Evolutionary conservation across 2,888 invertebrate genomes (phyloP), one percentile per base, ranked within the genome.

Genomic region (Caenorhabditis zanzibari): DNA sequence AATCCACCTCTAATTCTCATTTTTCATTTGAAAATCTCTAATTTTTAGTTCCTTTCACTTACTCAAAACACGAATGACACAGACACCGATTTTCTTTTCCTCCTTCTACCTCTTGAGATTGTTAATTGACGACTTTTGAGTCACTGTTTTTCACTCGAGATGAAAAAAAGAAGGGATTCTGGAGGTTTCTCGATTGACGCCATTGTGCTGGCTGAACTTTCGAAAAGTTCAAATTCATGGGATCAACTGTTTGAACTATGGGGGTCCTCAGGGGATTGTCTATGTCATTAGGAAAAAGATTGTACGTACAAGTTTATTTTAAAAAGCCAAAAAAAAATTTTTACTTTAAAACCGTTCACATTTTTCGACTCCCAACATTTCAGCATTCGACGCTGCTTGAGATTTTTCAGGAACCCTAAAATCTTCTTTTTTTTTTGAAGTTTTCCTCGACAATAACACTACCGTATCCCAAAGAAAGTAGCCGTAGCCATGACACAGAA

Each of bases 401-500:
- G 19, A 35, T 32, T 76, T 76, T 52, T 76, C 76, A 22, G 76
- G 76, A 9, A 68, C 76, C 58, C 76, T 76, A 59, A 52, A 68
- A 68, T 24, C n/a, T 24, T 4, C 38, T 9, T 16, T 49, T 41
- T 28, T 16, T 49, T 22, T n/a, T n/a, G n/a, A n/a, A n/a, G 24
- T 14, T 26, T 56, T 54, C 0, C 7, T 6, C 38, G 41, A 9
- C 19, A 35, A 16, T 0, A 58, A 32, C 3, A 35, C 9, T 81
- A 81, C 82, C 82, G 71, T 59, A 82, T 44, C 49, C 71, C 71
- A 14, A 76, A 71, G 52, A 83, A 83, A 6, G 83, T 83, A 16
- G 47, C 63, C 9, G 79, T 69, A 1, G 77, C 52, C 16, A 79
- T 14, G 10, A 83, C 47, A 32, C 74, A 74, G 26, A 75, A 79